phyloP scores from a whole-genome alignment of 2,797 vertebrate genomes.

The Decapterus maruadsi region DNA sequence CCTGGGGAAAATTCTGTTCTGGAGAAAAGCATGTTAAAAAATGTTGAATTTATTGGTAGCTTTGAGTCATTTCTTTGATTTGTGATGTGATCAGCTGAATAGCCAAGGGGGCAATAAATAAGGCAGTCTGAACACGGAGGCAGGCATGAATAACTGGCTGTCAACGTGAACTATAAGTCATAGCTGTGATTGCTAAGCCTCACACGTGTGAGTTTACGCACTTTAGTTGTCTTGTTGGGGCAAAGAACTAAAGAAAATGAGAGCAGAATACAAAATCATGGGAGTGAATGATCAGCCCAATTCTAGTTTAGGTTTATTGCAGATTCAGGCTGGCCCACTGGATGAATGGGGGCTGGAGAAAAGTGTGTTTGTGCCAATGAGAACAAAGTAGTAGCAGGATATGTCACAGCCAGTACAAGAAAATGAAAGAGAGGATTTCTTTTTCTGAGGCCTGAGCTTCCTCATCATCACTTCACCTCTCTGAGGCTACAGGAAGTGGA shows the following conservation, averaged over 20 bases:
- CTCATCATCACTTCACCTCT: conserved; percentile 1
- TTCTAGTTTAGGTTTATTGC: conserved; percentile 34
- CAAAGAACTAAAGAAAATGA: conserved; percentile 33
- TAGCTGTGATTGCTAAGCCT: conserved; percentile 18
- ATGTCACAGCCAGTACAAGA: conserved; percentile 14
- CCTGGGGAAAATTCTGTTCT: conserved; percentile 39
- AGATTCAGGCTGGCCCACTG: conserved; percentile 7
- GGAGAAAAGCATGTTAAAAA: conserved; percentile 8
- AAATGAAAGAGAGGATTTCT: conserved; percentile 20
- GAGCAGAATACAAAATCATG: conserved; percentile 51
- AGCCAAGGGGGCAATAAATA: conserved; percentile 43
- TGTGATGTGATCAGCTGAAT: conserved; percentile 52
- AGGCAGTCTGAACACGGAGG: conserved; percentile 34
- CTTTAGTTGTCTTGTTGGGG: conserved; percentile 35
- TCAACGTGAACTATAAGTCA: conserved; percentile 54
- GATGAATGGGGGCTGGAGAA: conserved; percentile 38
- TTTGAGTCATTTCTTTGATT: conserved; percentile 42
- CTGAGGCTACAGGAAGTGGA: conserved; percentile 51
- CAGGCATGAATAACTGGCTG: conserved; percentile 63
- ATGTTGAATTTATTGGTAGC: conserved; percentile 31
- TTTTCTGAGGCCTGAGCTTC: conserved; percentile 1
- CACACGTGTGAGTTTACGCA: conserved; percentile 30
- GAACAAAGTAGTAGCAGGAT: conserved; percentile 41
- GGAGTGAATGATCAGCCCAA: conserved; percentile 27
- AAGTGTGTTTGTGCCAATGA: conserved; percentile 37